Conservation (phyloP, 37 sponge, comb jelly and placozoan genomes). For the Bolinopsis microptera region DNA sequence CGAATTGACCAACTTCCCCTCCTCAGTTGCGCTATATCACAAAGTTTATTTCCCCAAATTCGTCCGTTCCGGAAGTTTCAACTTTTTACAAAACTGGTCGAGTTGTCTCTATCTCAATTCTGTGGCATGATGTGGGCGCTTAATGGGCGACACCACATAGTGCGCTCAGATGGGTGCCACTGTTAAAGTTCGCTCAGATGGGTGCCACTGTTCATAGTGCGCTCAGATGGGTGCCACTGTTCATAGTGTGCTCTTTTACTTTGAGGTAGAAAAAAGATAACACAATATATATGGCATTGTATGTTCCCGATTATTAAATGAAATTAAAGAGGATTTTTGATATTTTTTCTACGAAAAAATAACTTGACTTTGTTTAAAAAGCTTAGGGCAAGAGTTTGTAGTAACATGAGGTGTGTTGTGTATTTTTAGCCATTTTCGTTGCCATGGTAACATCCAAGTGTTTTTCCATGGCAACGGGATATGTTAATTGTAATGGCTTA, state of each 20-base stretch:
- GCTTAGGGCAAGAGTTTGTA: background rate
- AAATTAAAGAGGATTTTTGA: conserved; percentile 7
- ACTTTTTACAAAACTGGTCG: background rate
- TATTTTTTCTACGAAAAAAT: conserved; percentile 35
- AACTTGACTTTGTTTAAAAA: conserved; percentile 43
- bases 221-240: background rate
- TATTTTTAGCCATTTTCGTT: too few species aligned
- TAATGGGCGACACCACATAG: background rate
- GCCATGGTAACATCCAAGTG: too few species aligned
- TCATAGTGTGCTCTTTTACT: background rate
- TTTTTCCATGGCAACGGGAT: too few species aligned
- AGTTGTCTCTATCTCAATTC: background rate
- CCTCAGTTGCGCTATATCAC: too few species aligned
- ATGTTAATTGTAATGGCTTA: background rate
- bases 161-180: background rate
- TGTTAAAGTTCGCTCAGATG: background rate
- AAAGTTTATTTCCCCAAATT: too few species aligned
- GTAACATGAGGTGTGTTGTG: too few species aligned
- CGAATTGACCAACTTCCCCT: too few species aligned
- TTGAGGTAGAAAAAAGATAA: background rate
- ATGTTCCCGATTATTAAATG: conserved; percentile 1
- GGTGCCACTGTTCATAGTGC: background rate
- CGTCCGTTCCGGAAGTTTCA: background rate
- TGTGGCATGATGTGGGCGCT: too few species aligned
- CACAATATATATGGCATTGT: conserved; percentile 8